Evolutionary conservation across 2,797 vertebrate species (phyloP), one percentile per base, ranked within the genome.

Genomic region (Fratercula arctica): DNA sequence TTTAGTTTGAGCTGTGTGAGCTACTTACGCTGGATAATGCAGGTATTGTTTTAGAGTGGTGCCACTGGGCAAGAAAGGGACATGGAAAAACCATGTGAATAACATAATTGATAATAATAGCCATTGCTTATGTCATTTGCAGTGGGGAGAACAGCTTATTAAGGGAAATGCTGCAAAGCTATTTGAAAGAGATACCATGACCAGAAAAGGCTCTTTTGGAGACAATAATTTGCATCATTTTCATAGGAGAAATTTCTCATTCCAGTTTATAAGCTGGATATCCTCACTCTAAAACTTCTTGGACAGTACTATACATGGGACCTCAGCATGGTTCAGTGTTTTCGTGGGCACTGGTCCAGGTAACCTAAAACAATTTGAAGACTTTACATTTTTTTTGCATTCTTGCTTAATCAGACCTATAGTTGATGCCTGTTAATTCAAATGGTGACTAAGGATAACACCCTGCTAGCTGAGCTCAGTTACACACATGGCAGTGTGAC

Each of bases 401-500:
- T 75, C 48, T 61, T 59, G 76, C n/a, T 64, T 67, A 10, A 37
- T 86, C 56, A 81, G 19, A 61, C 56, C 29, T 68, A 1, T 41
- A 39, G 33, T 6, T 12, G 24, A 13, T 83, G 28, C 26, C 51
- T 29, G 28, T 51, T 79, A n/a, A 19, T 85, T 91, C 60, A 56
- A 8, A 28, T 1, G 1, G 16, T 74, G 19, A 4, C 31, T 4
- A 39, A 45, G 45, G 33, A 11, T 21, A 15, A 9, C 2, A 7
- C 68, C 33, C 23, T 81, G 53, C 39, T 63, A 13, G 10, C 76
- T 63, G 80, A 77, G 31, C 66, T 78, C 50, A 8, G 10, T 57
- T 53, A 28, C 5, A 3, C 16, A 5, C 4, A 0, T 56, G 61
- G 18, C 37, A 45, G 15, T 2, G 18, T 64, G 61, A 51, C 0